Percentiles rank a stretch among this genome's conserved stretches.
phyloP scores from a whole-genome alignment of 2,113 vertebrate species.

The Melospiza melodia region DNA sequence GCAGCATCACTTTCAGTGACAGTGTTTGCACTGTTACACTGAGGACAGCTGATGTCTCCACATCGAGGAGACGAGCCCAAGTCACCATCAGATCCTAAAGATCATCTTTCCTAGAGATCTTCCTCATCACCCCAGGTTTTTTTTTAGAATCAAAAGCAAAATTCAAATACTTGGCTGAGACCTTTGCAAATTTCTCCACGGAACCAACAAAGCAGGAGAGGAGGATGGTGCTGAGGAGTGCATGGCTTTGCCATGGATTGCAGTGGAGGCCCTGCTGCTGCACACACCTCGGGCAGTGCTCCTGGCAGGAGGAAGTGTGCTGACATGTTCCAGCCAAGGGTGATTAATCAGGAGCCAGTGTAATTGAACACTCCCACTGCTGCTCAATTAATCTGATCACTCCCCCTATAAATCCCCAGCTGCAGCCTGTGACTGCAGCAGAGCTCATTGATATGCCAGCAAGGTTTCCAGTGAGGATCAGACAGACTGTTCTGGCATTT shows the following conservation, averaged over 20 bases:
- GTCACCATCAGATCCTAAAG: not conserved
- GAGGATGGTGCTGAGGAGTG: not conserved
- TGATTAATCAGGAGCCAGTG: not conserved
- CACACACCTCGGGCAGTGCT: not conserved
- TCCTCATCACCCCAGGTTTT: not conserved
- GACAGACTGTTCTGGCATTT: not conserved
- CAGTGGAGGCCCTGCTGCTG: not conserved
- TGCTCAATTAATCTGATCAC: not conserved
- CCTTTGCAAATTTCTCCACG: not conserved
- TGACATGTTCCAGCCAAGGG: not conserved
- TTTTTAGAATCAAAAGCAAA: not conserved
- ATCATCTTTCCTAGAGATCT: not conserved
- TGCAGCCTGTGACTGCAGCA: not conserved
- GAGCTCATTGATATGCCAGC: slow-evolving; percentile 34
- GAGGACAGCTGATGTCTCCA: rapidly evolving
- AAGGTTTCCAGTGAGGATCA: not conserved
- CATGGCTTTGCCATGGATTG: not conserved
- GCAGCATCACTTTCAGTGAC: not conserved
- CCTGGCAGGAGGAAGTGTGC: not conserved
- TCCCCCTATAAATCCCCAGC: not conserved
- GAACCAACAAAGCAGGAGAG: not conserved
- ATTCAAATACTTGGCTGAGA: not conserved
- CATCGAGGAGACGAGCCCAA: rapidly evolving
- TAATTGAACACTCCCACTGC: slow-evolving; percentile 23
- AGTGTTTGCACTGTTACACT: not conserved